Conservation (phyloP, 2,797 vertebrate genomes). For the Furcifer pardalis region DNA sequence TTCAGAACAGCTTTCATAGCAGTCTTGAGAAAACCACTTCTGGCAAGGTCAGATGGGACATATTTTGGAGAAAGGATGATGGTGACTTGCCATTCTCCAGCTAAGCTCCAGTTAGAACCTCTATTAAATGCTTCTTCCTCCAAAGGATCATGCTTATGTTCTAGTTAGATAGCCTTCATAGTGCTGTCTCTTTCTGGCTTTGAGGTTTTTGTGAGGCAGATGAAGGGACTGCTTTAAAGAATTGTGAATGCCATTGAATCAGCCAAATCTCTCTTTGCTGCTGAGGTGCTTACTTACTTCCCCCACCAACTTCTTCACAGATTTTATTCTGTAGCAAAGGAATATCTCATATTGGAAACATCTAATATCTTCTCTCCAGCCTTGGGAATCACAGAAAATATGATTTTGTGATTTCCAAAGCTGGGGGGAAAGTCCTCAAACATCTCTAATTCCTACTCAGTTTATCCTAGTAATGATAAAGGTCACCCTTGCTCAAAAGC, state of each 20-base stretch:
- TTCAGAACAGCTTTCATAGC: not conserved
- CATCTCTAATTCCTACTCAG: not conserved
- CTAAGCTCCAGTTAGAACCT: not conserved
- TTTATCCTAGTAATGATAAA: too few relatives aligned
- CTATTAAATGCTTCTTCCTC: not conserved
- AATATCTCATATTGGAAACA: not conserved
- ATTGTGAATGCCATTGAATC: slow-evolving; percentile 5
- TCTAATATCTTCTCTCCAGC: not conserved
- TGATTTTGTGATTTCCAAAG: not conserved
- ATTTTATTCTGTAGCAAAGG: not conserved
- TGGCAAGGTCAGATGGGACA: not conserved
- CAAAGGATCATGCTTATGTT: not conserved
- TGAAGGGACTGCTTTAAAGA: accelerated
- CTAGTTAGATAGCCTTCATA: not conserved
- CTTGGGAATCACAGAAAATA: accelerated
- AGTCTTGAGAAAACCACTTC: not conserved
- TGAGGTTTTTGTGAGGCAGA: not conserved
- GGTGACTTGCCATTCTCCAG: accelerated
- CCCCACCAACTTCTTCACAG: not conserved
- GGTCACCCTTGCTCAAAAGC: too few relatives aligned
- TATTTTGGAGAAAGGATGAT: not conserved
- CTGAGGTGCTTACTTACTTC: not conserved
- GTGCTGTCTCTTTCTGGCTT: not conserved
- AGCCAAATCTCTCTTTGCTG: not conserved
- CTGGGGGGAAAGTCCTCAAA: not conserved